Conservation (phyloP, 2,113 vertebrate species). For the Eupsittula cactorum region DNA sequence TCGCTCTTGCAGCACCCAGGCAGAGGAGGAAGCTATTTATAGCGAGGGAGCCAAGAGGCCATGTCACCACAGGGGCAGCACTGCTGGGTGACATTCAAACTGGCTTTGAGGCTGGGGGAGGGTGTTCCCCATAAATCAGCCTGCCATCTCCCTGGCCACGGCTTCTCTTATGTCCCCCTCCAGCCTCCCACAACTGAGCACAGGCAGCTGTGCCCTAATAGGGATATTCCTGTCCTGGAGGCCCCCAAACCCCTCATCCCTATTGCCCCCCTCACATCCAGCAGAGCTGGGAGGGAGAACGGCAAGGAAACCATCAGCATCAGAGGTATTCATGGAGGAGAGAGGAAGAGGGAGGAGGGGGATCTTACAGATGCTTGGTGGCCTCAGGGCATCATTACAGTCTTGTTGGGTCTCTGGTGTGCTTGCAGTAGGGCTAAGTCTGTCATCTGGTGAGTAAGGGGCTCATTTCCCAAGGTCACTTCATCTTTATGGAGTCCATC, state of each 20-base stretch:
- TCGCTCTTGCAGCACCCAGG: rapidly evolving
- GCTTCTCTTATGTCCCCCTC: not conserved
- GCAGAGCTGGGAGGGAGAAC: not conserved
- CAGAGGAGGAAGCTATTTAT: slow-evolving; percentile 31
- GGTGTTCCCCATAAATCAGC: slow-evolving; percentile 1
- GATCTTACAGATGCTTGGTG: not conserved
- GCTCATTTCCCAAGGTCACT: not conserved
- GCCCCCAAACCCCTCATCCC: not conserved
- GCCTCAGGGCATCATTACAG: not conserved
- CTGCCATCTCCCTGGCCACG: not conserved
- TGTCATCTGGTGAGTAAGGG: not conserved
- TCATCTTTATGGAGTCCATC: not conserved
- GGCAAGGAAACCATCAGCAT: not conserved
- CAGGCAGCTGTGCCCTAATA: slow-evolving; percentile 21
- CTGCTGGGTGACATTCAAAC: slow-evolving; percentile 22
- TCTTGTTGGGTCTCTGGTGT: not conserved
- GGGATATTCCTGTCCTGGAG: not conserved
- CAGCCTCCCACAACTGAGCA: not conserved
- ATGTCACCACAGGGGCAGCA: rapidly evolving
- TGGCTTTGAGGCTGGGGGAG: not conserved
- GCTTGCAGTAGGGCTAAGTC: not conserved
- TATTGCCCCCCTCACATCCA: rapidly evolving
- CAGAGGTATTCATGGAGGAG: not conserved
- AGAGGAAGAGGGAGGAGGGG: not conserved
- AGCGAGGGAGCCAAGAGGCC: not conserved